These are phyloP conservation scores for Phalacrocorax pelagicus DNA, from an alignment of 2,113 vertebrate genomes.

Conservation along the genomic window DNA sequence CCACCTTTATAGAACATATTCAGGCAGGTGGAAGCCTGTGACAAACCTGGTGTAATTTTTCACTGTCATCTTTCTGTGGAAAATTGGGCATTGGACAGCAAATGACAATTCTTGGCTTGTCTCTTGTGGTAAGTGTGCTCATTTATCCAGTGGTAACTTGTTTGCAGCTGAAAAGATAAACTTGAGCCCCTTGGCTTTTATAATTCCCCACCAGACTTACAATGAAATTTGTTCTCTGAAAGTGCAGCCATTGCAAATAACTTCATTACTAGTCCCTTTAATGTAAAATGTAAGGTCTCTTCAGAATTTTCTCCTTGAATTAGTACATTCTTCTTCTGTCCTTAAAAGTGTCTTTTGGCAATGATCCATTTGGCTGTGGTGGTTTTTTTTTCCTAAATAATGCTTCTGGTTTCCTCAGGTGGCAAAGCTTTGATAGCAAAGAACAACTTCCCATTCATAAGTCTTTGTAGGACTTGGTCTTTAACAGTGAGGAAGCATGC, in stretches of 20 bases:
- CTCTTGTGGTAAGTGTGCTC: not conserved
- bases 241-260: not conserved
- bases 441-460: not conserved
- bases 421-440: not conserved
- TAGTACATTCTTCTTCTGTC: not conserved
- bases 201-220: not conserved
- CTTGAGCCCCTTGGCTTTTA: not conserved
- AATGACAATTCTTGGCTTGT: not conserved
- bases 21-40: not conserved
- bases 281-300: not conserved
- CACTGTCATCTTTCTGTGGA: not conserved
- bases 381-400: not conserved
- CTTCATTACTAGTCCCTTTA: not conserved
- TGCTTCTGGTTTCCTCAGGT: not conserved
- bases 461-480: not conserved
- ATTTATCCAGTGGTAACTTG: not conserved
- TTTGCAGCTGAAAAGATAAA: not conserved
- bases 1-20: not conserved
- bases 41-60: not conserved
- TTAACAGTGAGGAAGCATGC: not conserved
- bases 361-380: not conserved
- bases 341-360: not conserved
- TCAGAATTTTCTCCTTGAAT: not conserved
- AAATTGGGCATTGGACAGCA: not conserved
- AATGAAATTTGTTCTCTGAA: not conserved